Percentiles rank a stretch among this genome's conserved stretches.
Evolutionary conservation across 2,113 vertebrate species (phyloP).

Genomic region (Etheostoma spectabile): DNA sequence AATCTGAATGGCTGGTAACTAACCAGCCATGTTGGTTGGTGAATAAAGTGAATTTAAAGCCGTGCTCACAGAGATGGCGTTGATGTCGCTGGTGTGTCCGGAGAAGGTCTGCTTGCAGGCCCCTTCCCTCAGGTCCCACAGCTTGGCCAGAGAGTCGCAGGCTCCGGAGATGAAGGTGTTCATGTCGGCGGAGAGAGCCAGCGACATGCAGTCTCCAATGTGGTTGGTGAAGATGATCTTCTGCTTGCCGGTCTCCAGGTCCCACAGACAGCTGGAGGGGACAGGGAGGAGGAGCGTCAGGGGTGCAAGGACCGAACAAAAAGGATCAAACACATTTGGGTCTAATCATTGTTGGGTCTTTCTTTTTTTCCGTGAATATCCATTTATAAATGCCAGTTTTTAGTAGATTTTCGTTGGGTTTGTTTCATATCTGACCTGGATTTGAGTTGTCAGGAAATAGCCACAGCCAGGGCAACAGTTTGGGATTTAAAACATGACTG

Average conservation of each 20-base stretch:
- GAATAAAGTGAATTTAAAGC: too few relatives aligned
- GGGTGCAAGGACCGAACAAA: background rate
- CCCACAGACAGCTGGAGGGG: slow-evolving; percentile 91
- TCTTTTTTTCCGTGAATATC: background rate
- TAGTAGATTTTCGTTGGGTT: background rate
- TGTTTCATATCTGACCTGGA: background rate
- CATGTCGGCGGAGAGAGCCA: slow-evolving; percentile 91
- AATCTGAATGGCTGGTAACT: too few relatives aligned
- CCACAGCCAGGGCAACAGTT: background rate
- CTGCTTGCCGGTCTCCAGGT: slow-evolving; percentile 96
- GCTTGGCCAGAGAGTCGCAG: slow-evolving; percentile 96
- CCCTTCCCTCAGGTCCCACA: slow-evolving; percentile 97
- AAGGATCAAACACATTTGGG: background rate
- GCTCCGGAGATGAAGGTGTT: slow-evolving; percentile 95
- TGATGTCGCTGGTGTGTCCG: slow-evolving; percentile 96
- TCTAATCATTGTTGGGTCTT: background rate
- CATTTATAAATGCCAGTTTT: background rate
- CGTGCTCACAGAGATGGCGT: slow-evolving; percentile 90
- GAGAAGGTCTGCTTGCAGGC: slow-evolving; percentile 96
- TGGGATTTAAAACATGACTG: background rate
- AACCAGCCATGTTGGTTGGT: too few relatives aligned
- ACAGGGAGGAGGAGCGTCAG: background rate
- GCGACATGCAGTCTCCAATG: slow-evolving; percentile 96
- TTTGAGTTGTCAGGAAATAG: background rate
- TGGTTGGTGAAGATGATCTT: slow-evolving; percentile 93